A percentile compares a stretch with the other conserved stretches of the same genome.
These are phyloP conservation scores for Anseranas semipalmata DNA, from an alignment of 2,113 vertebrate species.

Conservation along the genomic window DNA sequence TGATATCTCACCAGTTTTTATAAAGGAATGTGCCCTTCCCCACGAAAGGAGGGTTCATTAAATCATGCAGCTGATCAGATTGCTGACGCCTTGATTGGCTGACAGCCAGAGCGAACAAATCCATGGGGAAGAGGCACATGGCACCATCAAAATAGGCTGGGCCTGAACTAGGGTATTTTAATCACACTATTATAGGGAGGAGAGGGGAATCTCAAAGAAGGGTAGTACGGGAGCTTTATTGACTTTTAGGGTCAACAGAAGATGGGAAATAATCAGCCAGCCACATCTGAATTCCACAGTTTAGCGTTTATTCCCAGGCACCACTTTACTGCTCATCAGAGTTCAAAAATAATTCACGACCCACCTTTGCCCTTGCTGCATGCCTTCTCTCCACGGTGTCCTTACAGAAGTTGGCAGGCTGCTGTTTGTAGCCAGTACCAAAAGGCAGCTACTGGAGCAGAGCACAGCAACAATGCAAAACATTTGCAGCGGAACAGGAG, in stretches of 20 bases:
- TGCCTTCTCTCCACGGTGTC: background rate
- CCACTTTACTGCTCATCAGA: background rate
- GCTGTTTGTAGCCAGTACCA: background rate
- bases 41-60: slow-evolving; percentile 67
- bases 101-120: slow-evolving; percentile 45
- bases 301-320: background rate
- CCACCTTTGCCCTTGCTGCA: background rate
- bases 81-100: slow-evolving; percentile 62
- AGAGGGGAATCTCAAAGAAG: background rate
- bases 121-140: slow-evolving; percentile 38
- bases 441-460: background rate
- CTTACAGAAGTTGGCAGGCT: background rate
- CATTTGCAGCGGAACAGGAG: background rate
- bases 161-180: background rate
- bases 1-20: slow-evolving; percentile 70
- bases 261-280: background rate
- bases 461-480: accelerated
- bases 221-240: background rate
- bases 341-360: slow-evolving; percentile 8
- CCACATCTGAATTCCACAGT: background rate
- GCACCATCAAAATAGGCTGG: slow-evolving; percentile 24
- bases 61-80: slow-evolving; percentile 66
- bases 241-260: background rate
- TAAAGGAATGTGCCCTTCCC: slow-evolving; percentile 64
- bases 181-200: background rate